These are phyloP conservation scores for Macrostomum lignano DNA, from an alignment of 1,140 invertebrate species.

Conservation along the genomic window DNA sequence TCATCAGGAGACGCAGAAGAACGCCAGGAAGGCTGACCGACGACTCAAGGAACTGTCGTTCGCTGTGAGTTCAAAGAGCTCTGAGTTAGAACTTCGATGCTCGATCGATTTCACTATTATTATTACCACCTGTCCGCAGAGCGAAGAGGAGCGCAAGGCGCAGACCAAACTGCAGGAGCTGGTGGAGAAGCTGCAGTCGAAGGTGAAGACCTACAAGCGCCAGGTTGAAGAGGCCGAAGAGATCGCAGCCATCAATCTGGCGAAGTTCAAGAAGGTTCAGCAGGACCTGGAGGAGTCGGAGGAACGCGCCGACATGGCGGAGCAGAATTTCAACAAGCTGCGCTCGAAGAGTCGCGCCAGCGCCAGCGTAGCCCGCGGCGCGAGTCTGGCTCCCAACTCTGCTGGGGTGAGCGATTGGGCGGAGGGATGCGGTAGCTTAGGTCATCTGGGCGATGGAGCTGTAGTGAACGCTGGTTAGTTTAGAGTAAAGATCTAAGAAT, in stretches of 20 bases:
- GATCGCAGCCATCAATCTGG: constrained; percentile 83
- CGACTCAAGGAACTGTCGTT: constrained; percentile 44
- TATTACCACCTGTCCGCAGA: too few species aligned
- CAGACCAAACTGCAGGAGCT: constrained; percentile 87
- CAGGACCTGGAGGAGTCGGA: constrained; percentile 83
- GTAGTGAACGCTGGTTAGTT: too few species aligned
- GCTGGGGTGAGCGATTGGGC: too few species aligned
- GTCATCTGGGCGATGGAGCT: too few species aligned
- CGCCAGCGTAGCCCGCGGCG: background rate
- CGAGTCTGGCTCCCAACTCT: constrained; percentile 5
- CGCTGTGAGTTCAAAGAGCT: background rate
- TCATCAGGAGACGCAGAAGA: constrained; percentile 42
- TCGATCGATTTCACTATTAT: too few species aligned
- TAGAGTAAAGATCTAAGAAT: too few species aligned
- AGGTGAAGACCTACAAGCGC: constrained; percentile 97
- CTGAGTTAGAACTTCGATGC: too few species aligned
- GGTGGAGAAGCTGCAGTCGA: constrained; percentile 90
- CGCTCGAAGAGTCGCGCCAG: constrained; percentile 42
- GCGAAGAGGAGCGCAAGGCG: constrained; percentile 80
- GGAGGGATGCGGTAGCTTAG: too few species aligned
- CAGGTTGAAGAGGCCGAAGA: constrained; percentile 95
- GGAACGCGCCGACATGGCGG: constrained; percentile 87
- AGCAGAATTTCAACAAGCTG: constrained; percentile 82
- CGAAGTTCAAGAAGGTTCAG: constrained; percentile 96
- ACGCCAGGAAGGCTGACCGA: constrained; percentile 47